Evolutionary conservation across 2,797 vertebrate genomes (phyloP), one percentile per base, ranked within the genome.

Genomic region (Somateria mollissima): DNA sequence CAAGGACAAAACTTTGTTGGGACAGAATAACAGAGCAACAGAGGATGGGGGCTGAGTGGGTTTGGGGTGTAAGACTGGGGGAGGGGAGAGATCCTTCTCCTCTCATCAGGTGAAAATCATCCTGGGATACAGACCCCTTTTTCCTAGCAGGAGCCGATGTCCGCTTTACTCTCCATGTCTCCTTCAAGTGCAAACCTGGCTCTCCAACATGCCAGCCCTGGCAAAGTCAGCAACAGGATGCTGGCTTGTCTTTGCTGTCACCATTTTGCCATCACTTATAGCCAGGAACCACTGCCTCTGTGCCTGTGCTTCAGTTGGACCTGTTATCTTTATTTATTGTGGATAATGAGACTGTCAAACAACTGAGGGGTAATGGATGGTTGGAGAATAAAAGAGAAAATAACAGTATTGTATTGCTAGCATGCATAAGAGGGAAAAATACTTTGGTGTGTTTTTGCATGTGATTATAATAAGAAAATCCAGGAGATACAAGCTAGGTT

Each of bases 351-450:
- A 72, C 32, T 53, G 77, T 61, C 41, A 84, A 89, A 78, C 21
- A 78, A 41, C 22, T 62, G 62, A 70, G 37, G 6, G 2, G 66
- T 37, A 93, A 88, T 17, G 47, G 16, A 39, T 56, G 24, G 16
- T 22, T 51, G 69, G 22, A 43, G 56, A 95, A 81, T 86, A 86
- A 72, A 71, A 81, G 20, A 66, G 28, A 81, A 92, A 93, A 86
- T 39, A 94, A 15, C 22, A 78, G 32, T 62, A 60, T 13, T 5
- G 14, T 75, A 75, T 45, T 66, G 66, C 69, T 62, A 84, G 9
- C 34, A 51, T 66, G 25, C 92, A 51, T 73, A 67, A 89, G 37
- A 78, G 20, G 18, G 27, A 8, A 72, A 84, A 87, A 81, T 24
- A 75, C 20, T 41, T 93, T 74, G 81, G n/a, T 10, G 5, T 17